phyloP scores from a whole-genome alignment of 2,113 vertebrate genomes.

The Neopipo cinnamomea region DNA sequence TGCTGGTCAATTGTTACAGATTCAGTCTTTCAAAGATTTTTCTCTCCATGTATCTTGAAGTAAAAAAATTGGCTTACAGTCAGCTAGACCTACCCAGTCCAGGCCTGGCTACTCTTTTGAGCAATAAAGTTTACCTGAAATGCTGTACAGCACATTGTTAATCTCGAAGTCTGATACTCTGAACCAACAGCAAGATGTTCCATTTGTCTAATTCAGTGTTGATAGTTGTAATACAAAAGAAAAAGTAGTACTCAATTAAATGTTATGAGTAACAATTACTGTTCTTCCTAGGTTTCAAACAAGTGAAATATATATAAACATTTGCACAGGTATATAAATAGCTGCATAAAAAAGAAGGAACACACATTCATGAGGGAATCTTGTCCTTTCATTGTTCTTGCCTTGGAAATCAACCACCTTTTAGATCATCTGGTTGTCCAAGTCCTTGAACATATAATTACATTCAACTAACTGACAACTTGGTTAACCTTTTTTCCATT shows the following conservation, averaged over 20 bases:
- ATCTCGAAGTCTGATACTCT: neutral
- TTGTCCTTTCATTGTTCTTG: neutral
- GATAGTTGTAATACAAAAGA: neutral
- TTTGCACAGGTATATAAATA: neutral
- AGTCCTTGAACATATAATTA: neutral
- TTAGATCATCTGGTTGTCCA: neutral
- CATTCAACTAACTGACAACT: neutral
- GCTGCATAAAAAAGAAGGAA: neutral
- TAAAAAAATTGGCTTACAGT: neutral
- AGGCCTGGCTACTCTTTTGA: neutral
- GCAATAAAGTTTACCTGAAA: neutral
- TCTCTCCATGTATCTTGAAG: neutral
- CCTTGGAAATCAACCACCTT: neutral
- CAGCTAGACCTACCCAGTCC: neutral
- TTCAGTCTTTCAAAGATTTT: neutral
- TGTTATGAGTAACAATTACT: neutral
- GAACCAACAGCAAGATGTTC: neutral
- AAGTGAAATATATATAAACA: neutral
- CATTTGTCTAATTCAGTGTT: neutral
- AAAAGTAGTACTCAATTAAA: neutral
- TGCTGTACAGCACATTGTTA: neutral
- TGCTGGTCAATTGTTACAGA: too few relatives aligned
- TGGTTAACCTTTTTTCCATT: neutral
- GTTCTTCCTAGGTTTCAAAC: neutral
- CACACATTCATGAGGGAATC: neutral